phyloP scores from a whole-genome alignment of 2,113 vertebrate genomes.

The Rhipidura dahli region DNA sequence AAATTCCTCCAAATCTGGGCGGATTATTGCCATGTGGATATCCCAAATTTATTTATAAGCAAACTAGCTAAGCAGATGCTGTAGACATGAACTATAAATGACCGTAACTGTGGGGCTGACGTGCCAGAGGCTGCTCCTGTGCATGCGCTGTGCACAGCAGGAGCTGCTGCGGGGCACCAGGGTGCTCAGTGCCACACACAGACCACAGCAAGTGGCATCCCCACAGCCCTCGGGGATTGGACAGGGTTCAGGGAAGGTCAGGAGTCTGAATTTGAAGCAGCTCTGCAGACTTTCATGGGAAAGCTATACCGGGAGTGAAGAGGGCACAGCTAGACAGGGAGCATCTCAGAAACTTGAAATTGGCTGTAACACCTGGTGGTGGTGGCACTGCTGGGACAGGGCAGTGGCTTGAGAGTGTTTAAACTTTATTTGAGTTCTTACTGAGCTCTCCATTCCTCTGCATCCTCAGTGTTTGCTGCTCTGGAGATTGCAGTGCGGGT shows the following conservation, averaged over 20 bases:
- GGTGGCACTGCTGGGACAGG: not conserved
- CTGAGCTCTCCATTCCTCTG: not conserved
- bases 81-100: not conserved
- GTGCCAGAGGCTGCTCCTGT: not conserved
- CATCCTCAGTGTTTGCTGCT: not conserved
- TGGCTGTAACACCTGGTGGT: not conserved
- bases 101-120: not conserved
- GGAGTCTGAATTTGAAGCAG: not conserved
- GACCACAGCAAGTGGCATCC: not conserved
- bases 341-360: not conserved
- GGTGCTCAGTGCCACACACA: not conserved
- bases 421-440: not conserved
- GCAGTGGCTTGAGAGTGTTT: not conserved
- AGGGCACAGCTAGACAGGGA: not conserved
- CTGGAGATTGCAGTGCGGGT: not conserved
- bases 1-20: not conserved
- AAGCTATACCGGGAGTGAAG: not conserved
- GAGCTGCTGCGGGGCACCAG: not conserved
- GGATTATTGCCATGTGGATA: not conserved
- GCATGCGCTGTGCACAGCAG: not conserved
- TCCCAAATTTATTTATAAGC: not conserved
- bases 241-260: not conserved
- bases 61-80: not conserved
- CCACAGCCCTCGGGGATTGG: fast-evolving
- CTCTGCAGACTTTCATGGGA: not conserved